phyloP scores from a whole-genome alignment of 2,113 vertebrate genomes.

The Albula goreensis region DNA sequence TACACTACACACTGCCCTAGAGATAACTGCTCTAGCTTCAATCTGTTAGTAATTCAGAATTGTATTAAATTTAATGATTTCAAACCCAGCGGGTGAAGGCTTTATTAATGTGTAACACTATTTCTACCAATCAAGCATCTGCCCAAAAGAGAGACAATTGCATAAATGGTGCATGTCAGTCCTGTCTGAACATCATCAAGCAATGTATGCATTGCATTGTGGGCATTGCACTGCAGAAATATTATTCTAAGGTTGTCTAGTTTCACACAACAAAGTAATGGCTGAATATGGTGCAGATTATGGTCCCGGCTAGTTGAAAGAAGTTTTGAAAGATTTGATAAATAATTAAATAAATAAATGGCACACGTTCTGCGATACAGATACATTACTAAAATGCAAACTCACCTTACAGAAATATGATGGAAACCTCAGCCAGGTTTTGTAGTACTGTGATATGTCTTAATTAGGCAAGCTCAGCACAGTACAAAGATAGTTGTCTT shows the following conservation, averaged over 20 bases:
- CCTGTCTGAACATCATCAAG: background rate
- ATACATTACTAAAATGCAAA: background rate
- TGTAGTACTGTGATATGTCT: background rate
- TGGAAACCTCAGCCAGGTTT: background rate
- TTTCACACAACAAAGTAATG: background rate
- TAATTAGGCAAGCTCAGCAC: background rate
- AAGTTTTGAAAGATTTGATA: background rate
- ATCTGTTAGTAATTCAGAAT: slow-evolving; percentile 22
- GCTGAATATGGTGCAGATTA: too few species aligned
- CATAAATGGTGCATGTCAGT: slow-evolving; percentile 8
- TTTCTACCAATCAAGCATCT: slow-evolving; percentile 19
- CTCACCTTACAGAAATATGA: background rate
- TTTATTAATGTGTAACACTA: slow-evolving; percentile 22
- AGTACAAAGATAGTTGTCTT: background rate
- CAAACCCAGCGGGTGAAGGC: background rate
- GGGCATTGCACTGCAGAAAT: background rate
- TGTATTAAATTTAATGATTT: slow-evolving; percentile 23
- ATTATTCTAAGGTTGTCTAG: background rate
- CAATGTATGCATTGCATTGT: background rate
- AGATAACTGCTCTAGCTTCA: slow-evolving; percentile 6
- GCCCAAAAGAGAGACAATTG: slow-evolving; percentile 10
- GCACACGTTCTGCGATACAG: too few species aligned
- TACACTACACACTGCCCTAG: slow-evolving; percentile 1
- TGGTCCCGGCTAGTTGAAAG: background rate
- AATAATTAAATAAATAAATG: background rate